These are phyloP conservation scores for Leptonema lineaticorne DNA, from an alignment of 1,140 invertebrate genomes.

Conservation along the genomic window DNA sequence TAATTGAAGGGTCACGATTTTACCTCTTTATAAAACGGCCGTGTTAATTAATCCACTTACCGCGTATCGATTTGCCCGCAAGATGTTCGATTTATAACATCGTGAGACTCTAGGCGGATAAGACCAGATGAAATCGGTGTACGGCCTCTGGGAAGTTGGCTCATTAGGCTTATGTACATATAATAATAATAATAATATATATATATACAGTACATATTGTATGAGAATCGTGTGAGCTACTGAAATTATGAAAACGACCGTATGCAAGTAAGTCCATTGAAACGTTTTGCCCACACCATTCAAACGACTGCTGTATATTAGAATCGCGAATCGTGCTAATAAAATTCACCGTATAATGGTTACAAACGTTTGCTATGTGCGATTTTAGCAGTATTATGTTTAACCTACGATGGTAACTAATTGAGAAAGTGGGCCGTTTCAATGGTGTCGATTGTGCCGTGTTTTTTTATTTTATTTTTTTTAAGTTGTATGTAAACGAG, in stretches of 20 bases:
- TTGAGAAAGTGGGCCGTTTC: too few species aligned
- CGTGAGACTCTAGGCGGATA: slow-evolving; percentile 9
- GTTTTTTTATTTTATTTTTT: too few species aligned
- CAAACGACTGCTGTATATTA: neutral
- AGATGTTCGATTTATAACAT: slow-evolving; percentile 9
- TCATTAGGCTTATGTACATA: too few species aligned
- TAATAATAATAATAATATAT: too few species aligned
- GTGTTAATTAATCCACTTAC: slow-evolving; percentile 21
- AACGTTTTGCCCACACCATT: neutral
- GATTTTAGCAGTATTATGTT: too few species aligned
- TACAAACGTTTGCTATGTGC: too few species aligned
- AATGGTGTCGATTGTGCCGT: too few species aligned
- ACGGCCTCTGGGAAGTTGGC: slow-evolving; percentile 11
- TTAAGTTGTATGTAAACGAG: too few species aligned
- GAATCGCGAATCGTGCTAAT: too few species aligned
- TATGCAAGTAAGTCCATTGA: slow-evolving; percentile 11
- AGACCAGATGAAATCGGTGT: slow-evolving; percentile 9
- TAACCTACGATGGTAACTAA: too few species aligned
- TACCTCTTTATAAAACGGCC: neutral
- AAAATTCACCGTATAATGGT: too few species aligned
- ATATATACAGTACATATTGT: too few species aligned
- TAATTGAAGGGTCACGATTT: slow-evolving; percentile 19
- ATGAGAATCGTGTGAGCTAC: neutral
- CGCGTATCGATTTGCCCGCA: neutral
- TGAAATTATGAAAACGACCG: neutral